Conservation (phyloP, 1,140 invertebrate species). For the Drosophila aff. region DNA sequence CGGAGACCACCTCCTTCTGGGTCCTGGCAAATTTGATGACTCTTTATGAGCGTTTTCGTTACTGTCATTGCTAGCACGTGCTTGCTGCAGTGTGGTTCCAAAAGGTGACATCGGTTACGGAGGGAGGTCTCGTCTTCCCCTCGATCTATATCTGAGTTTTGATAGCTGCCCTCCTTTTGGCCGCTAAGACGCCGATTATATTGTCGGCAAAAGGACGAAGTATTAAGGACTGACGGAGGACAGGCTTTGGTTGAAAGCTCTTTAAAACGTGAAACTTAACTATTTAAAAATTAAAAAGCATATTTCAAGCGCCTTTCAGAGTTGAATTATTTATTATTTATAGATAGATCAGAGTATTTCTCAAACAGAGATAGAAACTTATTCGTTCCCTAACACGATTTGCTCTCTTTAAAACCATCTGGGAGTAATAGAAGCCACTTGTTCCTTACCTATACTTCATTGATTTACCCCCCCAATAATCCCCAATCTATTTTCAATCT, state of each 20-base stretch:
- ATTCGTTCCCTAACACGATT: not conserved
- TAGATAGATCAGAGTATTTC: not conserved
- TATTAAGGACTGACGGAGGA: not conserved
- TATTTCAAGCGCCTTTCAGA: not conserved
- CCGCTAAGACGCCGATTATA: slow-evolving; percentile 2
- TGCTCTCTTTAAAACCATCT: not conserved
- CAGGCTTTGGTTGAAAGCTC: too few species aligned
- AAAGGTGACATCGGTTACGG: not conserved
- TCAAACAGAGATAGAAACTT: not conserved
- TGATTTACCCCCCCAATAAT: slow-evolving; percentile 15
- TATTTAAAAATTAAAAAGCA: not conserved
- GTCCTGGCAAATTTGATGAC: slow-evolving; percentile 62
- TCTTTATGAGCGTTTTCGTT: slow-evolving; percentile 66
- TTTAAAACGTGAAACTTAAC: not conserved
- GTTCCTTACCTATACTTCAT: not conserved
- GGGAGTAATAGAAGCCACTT: not conserved
- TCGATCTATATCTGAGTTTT: not conserved
- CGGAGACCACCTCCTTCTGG: not conserved
- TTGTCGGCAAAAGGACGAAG: not conserved
- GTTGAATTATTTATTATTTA: not conserved
- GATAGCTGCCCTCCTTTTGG: not conserved
- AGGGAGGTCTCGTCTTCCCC: not conserved
- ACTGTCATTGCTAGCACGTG: slow-evolving; percentile 40
- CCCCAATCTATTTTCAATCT: slow-evolving; percentile 35
- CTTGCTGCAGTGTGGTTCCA: slow-evolving; percentile 18